Evolutionary conservation across 2,888 invertebrate species (phyloP).

Genomic region (Luffia ferchaultella): DNA sequence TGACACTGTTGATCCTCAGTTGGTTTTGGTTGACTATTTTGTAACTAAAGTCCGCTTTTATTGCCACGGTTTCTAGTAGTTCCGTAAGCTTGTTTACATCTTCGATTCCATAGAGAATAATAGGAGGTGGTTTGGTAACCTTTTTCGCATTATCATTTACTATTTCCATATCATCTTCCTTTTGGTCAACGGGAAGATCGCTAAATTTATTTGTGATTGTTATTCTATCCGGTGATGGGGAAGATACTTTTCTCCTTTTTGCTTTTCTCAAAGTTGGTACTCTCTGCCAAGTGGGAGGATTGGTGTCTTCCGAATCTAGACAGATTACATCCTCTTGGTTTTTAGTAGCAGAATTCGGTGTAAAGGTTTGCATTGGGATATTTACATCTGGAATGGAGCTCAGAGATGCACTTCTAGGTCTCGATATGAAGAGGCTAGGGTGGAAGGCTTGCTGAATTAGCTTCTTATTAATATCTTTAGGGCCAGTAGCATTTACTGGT

Average conservation of each 20-base stretch:
- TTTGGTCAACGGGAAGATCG: neutral
- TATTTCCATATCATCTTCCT: no score
- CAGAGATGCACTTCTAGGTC: neutral
- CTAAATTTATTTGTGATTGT: neutral
- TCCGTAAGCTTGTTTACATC: slow-evolving; percentile 1
- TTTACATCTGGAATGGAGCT: neutral
- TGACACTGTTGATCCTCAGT: slow-evolving; percentile 5
- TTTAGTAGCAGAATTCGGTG: no score
- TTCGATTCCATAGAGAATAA: slow-evolving; percentile 3
- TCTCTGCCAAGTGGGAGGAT: slow-evolving; percentile 1
- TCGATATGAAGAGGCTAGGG: neutral
- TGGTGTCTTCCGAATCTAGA: no score
- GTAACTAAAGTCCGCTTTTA: slow-evolving; percentile 5
- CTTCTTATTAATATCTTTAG: neutral
- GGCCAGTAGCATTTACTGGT: slow-evolving; percentile 4
- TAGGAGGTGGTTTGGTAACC: no score
- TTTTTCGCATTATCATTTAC: no score
- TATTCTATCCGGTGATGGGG: neutral
- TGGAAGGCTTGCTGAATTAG: neutral
- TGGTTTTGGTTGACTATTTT: slow-evolving; percentile 12
- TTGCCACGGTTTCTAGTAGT: neutral
- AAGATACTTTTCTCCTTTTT: neutral
- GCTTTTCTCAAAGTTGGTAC: neutral
- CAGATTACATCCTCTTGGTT: no score
- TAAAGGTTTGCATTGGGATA: no score